Percentiles rank a stretch among this genome's conserved stretches.
Evolutionary conservation across 2,797 vertebrate genomes (phyloP).

Genomic region (Coilia nasus): DNA sequence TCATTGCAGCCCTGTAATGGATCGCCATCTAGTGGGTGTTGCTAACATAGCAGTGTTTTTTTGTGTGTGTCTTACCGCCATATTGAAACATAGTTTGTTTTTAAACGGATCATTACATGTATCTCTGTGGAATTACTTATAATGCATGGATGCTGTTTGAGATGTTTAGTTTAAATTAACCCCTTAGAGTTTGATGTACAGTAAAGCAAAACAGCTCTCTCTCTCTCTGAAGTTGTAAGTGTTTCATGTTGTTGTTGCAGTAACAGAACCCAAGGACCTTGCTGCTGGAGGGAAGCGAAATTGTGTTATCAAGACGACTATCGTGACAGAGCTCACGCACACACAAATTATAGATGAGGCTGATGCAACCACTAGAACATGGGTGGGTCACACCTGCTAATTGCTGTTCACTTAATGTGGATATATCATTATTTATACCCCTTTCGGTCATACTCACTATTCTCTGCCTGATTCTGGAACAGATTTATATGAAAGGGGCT

Average conservation of each 20-base stretch:
- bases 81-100: neutral
- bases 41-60: slow-evolving; percentile 8
- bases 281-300: slow-evolving; percentile 54
- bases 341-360: slow-evolving; percentile 58
- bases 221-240: neutral
- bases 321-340: slow-evolving; percentile 76
- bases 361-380: slow-evolving; percentile 52
- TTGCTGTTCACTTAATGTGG: neutral
- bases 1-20: neutral
- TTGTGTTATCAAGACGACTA: slow-evolving; percentile 74
- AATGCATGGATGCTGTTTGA: neutral
- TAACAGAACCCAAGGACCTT: slow-evolving; percentile 32
- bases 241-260: neutral
- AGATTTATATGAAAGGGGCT: neutral
- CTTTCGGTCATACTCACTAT: neutral
- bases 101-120: neutral
- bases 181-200: neutral
- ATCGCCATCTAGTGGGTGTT: slow-evolving; percentile 23
- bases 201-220: neutral
- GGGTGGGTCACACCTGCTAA: slow-evolving; percentile 57
- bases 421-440: neutral
- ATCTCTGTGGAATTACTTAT: neutral
- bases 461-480: neutral
- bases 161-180: neutral
- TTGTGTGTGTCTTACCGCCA: neutral